These are phyloP conservation scores for Microplitis deprimator DNA, from an alignment of 2,888 invertebrate genomes.

Conservation along the genomic window DNA sequence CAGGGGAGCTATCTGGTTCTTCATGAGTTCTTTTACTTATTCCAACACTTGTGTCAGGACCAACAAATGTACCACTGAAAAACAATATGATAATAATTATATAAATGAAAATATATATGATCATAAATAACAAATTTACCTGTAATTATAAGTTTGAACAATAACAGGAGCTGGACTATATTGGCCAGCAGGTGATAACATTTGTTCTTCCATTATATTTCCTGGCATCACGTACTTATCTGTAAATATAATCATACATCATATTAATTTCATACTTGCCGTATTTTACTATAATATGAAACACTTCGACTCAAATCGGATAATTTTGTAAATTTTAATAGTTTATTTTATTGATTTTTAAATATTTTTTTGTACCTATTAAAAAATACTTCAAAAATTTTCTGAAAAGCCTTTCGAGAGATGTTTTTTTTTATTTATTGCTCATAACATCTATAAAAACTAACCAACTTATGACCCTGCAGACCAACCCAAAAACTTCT, in stretches of 20 bases:
- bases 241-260: constrained; percentile 50
- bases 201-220: constrained; percentile 73
- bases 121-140: constrained; percentile 63
- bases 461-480: too few species aligned
- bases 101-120: not conserved
- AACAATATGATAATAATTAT: constrained; percentile 10
- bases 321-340: too few species aligned
- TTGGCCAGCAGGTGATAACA: constrained; percentile 74
- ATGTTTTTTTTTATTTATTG: too few species aligned
- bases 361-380: too few species aligned
- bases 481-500: too few species aligned
- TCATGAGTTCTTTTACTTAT: constrained; percentile 66
- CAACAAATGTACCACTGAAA: constrained; percentile 67
- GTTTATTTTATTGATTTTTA: not conserved
- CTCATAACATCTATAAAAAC: too few species aligned
- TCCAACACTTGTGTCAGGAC: constrained; percentile 68
- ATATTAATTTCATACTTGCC: not conserved
- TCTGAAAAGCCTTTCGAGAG: too few species aligned
- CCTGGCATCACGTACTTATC: constrained; percentile 74
- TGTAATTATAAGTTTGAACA: constrained; percentile 76
- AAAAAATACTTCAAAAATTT: too few species aligned
- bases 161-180: constrained; percentile 77
- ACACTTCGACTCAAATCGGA: too few species aligned
- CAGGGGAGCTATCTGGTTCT: constrained; percentile 69
- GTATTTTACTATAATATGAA: too few species aligned